phyloP scores from a whole-genome alignment of 2,888 invertebrate genomes.

The Caenorhabditis angaria region DNA sequence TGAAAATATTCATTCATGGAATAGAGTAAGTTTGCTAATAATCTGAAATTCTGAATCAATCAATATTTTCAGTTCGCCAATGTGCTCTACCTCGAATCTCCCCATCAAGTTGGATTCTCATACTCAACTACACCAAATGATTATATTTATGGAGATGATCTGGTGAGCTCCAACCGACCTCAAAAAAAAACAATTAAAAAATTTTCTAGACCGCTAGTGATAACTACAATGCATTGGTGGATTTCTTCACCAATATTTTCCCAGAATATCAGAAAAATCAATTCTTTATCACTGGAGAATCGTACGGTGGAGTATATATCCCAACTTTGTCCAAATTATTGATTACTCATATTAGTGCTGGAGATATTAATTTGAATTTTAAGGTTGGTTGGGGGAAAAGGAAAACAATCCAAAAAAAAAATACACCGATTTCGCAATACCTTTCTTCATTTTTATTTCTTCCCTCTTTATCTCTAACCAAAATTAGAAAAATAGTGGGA shows the following conservation, averaged over 20 bases:
- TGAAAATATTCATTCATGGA: constrained; percentile 65
- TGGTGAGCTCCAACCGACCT: constrained; percentile 21
- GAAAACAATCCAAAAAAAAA: too few relatives aligned
- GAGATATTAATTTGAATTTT: constrained; percentile 45
- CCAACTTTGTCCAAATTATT: constrained; percentile 67
- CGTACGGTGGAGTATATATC: constrained; percentile 73
- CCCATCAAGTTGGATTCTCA: constrained; percentile 76
- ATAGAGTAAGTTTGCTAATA: constrained; percentile 39
- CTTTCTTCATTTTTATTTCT: too few relatives aligned
- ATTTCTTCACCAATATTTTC: constrained; percentile 73
- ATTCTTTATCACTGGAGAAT: constrained; percentile 72
- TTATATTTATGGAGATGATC: constrained; percentile 64
- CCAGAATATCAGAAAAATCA: constrained; percentile 73
- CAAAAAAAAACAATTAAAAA: not conserved
- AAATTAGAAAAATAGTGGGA: too few relatives aligned
- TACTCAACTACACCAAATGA: constrained; percentile 74
- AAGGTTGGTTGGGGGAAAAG: too few relatives aligned
- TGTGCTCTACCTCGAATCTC: constrained; percentile 76
- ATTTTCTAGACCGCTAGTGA: constrained; percentile 73
- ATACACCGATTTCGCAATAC: too few relatives aligned
- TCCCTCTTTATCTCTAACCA: too few relatives aligned
- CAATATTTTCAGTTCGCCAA: constrained; percentile 50
- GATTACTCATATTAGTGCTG: constrained; percentile 37
- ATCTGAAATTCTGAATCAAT: not conserved
- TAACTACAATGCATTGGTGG: constrained; percentile 74